A percentile compares a stretch with the other conserved stretches of the same genome.
These are phyloP conservation scores for Stomorhina lunata DNA, from an alignment of 2,888 invertebrate species.

Conservation along the genomic window DNA sequence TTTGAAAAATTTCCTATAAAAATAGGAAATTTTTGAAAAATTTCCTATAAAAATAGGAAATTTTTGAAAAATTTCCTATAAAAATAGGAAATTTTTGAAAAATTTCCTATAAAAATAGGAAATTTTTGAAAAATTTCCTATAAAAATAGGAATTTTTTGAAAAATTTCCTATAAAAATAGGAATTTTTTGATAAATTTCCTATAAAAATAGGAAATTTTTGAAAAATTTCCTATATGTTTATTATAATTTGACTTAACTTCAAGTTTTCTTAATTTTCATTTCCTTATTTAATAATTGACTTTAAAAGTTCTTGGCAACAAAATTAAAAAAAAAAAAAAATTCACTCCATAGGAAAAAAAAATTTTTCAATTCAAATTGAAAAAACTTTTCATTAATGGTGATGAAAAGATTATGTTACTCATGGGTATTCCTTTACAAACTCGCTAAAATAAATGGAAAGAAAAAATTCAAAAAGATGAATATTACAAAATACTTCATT, in stretches of 20 bases:
- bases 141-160: too few species aligned
- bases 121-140: too few species aligned
- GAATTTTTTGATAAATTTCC: too few species aligned
- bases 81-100: too few species aligned
- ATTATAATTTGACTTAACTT: background rate
- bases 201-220: too few species aligned
- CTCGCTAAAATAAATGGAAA: background rate
- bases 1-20: too few species aligned
- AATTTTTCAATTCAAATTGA: background rate
- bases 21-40: too few species aligned
- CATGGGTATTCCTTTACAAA: slow-evolving; percentile 60
- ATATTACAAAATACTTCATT: slow-evolving; percentile 66
- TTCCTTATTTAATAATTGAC: slow-evolving; percentile 63
- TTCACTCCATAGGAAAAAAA: background rate
- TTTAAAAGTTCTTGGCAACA: slow-evolving; percentile 35
- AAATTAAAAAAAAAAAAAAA: background rate
- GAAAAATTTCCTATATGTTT: too few species aligned
- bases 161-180: too few species aligned
- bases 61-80: too few species aligned
- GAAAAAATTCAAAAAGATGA: slow-evolving; percentile 38
- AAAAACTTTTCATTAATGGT: slow-evolving; percentile 53
- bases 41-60: too few species aligned
- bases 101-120: too few species aligned
- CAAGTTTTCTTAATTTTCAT: slow-evolving; percentile 21
- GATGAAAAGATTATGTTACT: slow-evolving; percentile 66